Conservation (phyloP, 2,888 invertebrate genomes). For the Eupithecia pulchellata region DNA sequence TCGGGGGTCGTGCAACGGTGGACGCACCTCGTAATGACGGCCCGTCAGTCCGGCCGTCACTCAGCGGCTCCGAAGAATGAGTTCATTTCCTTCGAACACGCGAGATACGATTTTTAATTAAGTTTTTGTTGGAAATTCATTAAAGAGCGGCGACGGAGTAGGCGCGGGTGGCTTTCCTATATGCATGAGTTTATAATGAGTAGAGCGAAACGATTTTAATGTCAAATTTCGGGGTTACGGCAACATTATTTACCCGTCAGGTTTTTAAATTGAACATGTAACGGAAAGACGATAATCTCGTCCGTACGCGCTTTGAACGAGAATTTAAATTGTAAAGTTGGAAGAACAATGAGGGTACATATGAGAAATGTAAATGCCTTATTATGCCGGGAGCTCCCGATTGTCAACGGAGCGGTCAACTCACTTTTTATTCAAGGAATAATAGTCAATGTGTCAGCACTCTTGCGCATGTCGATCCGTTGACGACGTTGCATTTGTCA, state of each 20-base stretch:
- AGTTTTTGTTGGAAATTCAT: slow-evolving; percentile 85
- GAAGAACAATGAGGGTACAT: slow-evolving; percentile 54
- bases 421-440: slow-evolving; percentile 71
- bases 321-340: slow-evolving; percentile 60
- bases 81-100: slow-evolving; percentile 85
- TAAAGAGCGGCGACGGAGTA: slow-evolving; percentile 71
- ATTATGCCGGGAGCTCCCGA: slow-evolving; percentile 66
- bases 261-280: slow-evolving; percentile 64
- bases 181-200: slow-evolving; percentile 78
- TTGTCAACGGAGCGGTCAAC: slow-evolving; percentile 67
- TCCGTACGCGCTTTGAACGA: slow-evolving; percentile 34
- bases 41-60: slow-evolving; percentile 80
- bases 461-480: slow-evolving; percentile 48
- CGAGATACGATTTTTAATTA: slow-evolving; percentile 85
- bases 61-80: slow-evolving; percentile 81
- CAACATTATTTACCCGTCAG: slow-evolving; percentile 60
- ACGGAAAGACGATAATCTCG: slow-evolving; percentile 42
- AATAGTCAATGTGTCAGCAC: slow-evolving; percentile 69
- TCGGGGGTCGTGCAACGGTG: slow-evolving; percentile 63
- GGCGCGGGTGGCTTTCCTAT: slow-evolving; percentile 66
- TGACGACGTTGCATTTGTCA: slow-evolving; percentile 50
- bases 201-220: slow-evolving; percentile 51
- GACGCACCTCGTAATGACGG: slow-evolving; percentile 73
- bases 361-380: slow-evolving; percentile 71
- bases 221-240: slow-evolving; percentile 63